Evolutionary conservation across 1,140 invertebrate genomes (phyloP).

Genomic region (Orchestia grillus): DNA sequence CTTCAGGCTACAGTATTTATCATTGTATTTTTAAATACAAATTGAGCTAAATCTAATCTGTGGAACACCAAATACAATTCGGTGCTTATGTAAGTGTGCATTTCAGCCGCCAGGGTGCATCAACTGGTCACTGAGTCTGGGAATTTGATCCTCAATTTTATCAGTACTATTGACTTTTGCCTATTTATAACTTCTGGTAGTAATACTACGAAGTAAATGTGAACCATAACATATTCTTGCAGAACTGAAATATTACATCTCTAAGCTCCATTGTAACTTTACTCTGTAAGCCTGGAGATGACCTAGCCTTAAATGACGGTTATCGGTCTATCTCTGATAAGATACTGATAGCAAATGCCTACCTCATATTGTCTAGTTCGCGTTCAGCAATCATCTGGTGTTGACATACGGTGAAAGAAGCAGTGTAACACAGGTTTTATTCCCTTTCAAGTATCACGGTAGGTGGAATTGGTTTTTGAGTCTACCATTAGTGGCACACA

Average conservation of each 20-base stretch:
- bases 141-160: not conserved
- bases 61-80: too few relatives aligned
- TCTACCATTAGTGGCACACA: not conserved
- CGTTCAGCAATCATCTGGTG: not conserved
- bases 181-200: not conserved
- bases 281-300: not conserved
- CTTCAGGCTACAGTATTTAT: too few relatives aligned
- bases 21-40: too few relatives aligned
- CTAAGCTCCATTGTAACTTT: not conserved
- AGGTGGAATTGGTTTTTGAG: not conserved
- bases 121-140: not conserved
- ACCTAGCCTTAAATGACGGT: not conserved
- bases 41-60: too few relatives aligned
- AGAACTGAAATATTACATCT: not conserved
- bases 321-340: not conserved
- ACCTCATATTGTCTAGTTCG: not conserved
- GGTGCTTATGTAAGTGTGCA: too few relatives aligned
- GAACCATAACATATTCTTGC: not conserved
- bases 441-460: not conserved
- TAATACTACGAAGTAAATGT: not conserved
- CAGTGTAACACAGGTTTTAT: not conserved
- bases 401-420: not conserved
- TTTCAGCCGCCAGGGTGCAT: too few relatives aligned
- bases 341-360: not conserved
- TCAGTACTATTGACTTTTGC: not conserved